phyloP scores from a whole-genome alignment of 1,140 invertebrate genomes.

The Lutraria rhynchaena region DNA sequence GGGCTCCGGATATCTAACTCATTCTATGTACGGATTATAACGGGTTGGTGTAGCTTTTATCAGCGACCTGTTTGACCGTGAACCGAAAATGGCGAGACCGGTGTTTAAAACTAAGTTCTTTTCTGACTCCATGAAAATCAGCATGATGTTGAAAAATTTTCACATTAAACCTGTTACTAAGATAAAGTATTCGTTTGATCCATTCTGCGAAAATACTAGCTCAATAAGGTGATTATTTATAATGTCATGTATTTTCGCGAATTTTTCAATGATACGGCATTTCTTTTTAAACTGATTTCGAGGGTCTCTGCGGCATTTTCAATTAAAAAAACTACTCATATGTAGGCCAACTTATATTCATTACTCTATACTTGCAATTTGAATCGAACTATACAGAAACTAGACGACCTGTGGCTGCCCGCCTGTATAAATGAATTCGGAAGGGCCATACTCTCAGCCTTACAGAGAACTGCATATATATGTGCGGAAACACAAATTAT shows the following conservation, averaged over 20 bases:
- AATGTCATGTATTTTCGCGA: conserved; percentile 48
- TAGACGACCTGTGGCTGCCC: too few relatives aligned
- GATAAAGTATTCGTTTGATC: conserved; percentile 43
- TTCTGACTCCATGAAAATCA: conserved; percentile 1
- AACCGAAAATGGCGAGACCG: too few relatives aligned
- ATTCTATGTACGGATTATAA: too few relatives aligned
- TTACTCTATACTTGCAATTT: not conserved
- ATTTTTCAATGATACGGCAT: not conserved
- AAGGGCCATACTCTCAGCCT: too few relatives aligned
- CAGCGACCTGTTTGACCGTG: too few relatives aligned
- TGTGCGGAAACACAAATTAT: too few relatives aligned
- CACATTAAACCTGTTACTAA: conserved; percentile 34
- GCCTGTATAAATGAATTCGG: too few relatives aligned
- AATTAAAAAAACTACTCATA: not conserved
- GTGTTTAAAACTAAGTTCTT: conserved; percentile 41
- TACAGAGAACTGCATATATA: too few relatives aligned
- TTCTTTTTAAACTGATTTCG: not conserved
- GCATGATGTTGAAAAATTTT: not conserved
- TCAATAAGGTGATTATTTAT: conserved; percentile 24
- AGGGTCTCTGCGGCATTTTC: not conserved
- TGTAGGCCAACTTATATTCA: not conserved
- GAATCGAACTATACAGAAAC: too few relatives aligned
- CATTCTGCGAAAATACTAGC: conserved; percentile 18
- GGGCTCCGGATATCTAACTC: too few relatives aligned
- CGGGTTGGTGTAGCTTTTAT: too few relatives aligned